These are phyloP conservation scores for Pelosia muscerda DNA, from an alignment of 2,888 invertebrate genomes.

Conservation along the genomic window DNA sequence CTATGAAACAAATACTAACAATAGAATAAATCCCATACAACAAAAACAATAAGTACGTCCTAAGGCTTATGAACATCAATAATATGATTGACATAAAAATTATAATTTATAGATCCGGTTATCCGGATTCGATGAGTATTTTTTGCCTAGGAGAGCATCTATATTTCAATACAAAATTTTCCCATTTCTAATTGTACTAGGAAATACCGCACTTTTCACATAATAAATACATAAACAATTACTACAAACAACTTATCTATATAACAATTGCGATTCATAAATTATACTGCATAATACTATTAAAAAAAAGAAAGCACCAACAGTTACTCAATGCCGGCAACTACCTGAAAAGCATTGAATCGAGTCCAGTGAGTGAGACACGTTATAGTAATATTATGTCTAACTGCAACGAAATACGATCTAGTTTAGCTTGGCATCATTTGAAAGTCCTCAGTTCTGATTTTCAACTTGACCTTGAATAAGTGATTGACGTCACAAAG, in stretches of 20 bases:
- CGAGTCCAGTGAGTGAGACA: background rate
- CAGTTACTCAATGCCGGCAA: background rate
- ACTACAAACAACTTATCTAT: background rate
- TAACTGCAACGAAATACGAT: background rate
- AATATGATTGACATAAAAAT: too few species aligned
- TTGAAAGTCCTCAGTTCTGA: background rate
- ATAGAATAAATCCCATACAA: too few species aligned
- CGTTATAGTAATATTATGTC: background rate
- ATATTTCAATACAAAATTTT: too few species aligned
- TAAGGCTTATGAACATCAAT: too few species aligned
- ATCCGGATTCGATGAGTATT: too few species aligned
- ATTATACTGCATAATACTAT: conserved; percentile 4
- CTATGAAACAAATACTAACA: too few species aligned
- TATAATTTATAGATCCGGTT: too few species aligned
- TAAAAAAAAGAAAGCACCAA: conserved; percentile 71
- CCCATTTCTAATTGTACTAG: background rate
- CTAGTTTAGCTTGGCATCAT: background rate
- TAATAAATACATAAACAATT: background rate
- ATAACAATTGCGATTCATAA: background rate
- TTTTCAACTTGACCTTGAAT: conserved; percentile 7
- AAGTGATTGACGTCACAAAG: background rate
- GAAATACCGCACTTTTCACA: background rate
- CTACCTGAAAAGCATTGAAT: conserved; percentile 13
- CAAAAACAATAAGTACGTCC: too few species aligned
- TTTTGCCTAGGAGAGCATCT: too few species aligned